A percentile compares a stretch with the other conserved stretches of the same genome.
Conservation (phyloP, 2,797 vertebrate species). For the Chaenodraco wilsoni region DNA sequence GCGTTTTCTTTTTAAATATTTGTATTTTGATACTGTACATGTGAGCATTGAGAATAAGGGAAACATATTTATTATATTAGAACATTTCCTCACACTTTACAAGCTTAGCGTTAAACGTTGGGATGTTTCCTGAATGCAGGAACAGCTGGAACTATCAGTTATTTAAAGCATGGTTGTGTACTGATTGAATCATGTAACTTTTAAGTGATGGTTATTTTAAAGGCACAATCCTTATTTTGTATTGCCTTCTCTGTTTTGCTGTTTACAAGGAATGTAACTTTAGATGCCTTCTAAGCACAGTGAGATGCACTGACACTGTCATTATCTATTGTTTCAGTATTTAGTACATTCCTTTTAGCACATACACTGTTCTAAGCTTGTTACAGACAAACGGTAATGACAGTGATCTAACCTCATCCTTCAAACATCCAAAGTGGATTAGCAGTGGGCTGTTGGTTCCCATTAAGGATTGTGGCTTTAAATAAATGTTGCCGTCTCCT, state of each 20-base stretch:
- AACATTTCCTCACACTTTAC: constrained; percentile 29
- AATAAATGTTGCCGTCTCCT: constrained; percentile 40
- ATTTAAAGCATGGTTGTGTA: constrained; percentile 27
- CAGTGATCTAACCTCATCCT: constrained; percentile 35
- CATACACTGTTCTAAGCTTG: constrained; percentile 42
- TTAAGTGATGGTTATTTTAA: constrained; percentile 43
- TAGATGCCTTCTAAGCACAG: constrained; percentile 63
- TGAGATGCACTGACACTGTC: constrained; percentile 60
- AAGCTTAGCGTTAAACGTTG: constrained; percentile 27
- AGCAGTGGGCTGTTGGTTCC: constrained; percentile 34
- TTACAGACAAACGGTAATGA: constrained; percentile 6
- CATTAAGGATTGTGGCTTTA: constrained; percentile 62
- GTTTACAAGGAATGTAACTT: constrained; percentile 69
- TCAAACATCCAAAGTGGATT: constrained; percentile 49
- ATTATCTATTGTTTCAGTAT: constrained; percentile 40
- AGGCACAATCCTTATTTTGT: constrained; percentile 54
- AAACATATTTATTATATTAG: constrained; percentile 53
- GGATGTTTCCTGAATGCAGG: constrained; percentile 20
- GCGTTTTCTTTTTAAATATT: constrained; percentile 43
- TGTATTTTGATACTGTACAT: constrained; percentile 63
- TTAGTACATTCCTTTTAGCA: constrained; percentile 30
- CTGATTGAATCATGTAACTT: constrained; percentile 28
- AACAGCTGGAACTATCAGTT: constrained; percentile 18
- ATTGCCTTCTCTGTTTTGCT: constrained; percentile 52
- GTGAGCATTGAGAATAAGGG: constrained; percentile 55